Evolutionary conservation across 2,888 invertebrate species (phyloP), one percentile per base, ranked within the genome.

Genomic region (Epiblema foenella): DNA sequence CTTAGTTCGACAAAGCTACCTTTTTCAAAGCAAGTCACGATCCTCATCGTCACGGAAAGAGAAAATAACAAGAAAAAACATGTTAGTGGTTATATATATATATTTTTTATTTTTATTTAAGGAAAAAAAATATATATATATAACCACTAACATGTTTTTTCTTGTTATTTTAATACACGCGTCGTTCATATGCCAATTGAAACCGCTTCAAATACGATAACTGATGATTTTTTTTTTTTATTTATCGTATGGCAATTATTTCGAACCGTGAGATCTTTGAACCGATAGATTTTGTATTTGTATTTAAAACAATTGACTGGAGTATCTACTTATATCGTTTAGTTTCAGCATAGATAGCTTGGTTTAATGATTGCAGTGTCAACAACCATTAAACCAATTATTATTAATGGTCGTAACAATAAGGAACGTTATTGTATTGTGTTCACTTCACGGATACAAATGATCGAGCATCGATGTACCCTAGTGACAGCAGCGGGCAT

Each of bases 401-500:
- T 66, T 56, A 71, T 71, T 62, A 71, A 71, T 71, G 67, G 51
- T 29, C 57, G 56, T 49, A 65, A 39, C 59, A 62, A 62, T 18
- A 52, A 54, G 54, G 60, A 59, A 12, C 54, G 29, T 57, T 66
- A 57, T 67, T 54, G 29, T 59, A 60, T 51, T 60, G 60, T 52
- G 58, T 54, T 52, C 60, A 37, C n/a, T 54, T 52, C 60, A 37
- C n/a, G 29, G 49, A 71, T 63, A 69, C 52, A 66, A 68, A 69
- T 52, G 68, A 72, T 63, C 62, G 37, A 46, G 42, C 68, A 65
- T 66, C 62, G 66, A 68, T 58, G 69, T 15, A 37, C 52, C 29
- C 57, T 54, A 62, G 72, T 52, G 69, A 64, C 68, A 74, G 64
- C 74, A 74, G 66, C 74, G 69, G 74, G 67, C 68, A 51, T 37